These are phyloP conservation scores for Pogonomyrmex californicus DNA, from an alignment of 1,140 invertebrate genomes.

Conservation along the genomic window DNA sequence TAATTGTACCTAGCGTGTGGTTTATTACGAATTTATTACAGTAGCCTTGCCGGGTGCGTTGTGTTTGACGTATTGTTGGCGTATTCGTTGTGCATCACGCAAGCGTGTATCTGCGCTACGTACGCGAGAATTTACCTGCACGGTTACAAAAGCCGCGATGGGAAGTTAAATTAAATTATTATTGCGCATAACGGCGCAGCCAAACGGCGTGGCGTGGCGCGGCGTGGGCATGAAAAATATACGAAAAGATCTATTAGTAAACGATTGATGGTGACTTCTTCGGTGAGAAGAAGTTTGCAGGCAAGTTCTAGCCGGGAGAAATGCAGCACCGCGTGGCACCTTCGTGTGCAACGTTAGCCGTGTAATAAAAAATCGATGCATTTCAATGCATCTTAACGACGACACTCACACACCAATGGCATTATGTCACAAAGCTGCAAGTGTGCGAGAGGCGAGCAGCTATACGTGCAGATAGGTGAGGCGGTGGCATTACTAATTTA, in stretches of 20 bases:
- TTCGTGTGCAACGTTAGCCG: constrained; percentile 39
- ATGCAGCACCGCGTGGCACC: neutral
- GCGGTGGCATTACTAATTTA: constrained; percentile 50
- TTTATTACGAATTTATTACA: constrained; percentile 58
- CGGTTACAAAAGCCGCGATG: neutral
- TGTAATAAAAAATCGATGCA: constrained; percentile 61
- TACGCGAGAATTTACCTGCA: neutral
- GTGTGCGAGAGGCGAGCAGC: neutral
- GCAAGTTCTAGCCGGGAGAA: constrained; percentile 14
- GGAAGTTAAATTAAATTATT: neutral
- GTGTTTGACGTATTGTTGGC: constrained; percentile 36
- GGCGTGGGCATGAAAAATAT: neutral
- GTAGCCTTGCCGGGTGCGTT: neutral
- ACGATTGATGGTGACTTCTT: constrained; percentile 3
- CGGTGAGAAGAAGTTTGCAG: neutral
- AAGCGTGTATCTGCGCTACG: neutral
- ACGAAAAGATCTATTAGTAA: neutral
- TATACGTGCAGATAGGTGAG: neutral
- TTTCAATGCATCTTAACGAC: constrained; percentile 62
- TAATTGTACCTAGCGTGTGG: constrained; percentile 44
- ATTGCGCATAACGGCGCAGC: neutral
- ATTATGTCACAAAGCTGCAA: constrained; percentile 27
- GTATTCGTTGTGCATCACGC: constrained; percentile 43
- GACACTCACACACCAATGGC: neutral
- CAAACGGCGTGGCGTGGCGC: neutral